phyloP scores from a whole-genome alignment of 2,797 vertebrate species.

The Nyctalus aviator region DNA sequence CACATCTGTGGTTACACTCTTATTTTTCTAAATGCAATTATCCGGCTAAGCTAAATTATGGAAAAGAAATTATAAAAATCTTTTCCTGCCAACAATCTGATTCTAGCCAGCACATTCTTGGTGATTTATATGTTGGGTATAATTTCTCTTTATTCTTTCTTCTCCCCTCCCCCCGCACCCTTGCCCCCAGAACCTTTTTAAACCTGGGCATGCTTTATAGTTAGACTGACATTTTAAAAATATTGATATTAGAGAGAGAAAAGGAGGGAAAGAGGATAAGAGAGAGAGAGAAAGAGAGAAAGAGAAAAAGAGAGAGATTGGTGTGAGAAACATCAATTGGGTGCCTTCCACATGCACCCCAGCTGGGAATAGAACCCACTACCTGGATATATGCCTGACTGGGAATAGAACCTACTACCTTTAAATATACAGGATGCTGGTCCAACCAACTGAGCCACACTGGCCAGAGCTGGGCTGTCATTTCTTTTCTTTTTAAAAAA shows the following conservation, averaged over 20 bases:
- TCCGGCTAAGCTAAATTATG: conserved; percentile 72
- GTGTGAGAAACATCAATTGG: background rate
- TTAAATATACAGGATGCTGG: background rate
- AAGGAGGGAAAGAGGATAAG: rapidly evolving
- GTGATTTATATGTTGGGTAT: conserved; percentile 61
- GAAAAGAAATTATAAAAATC: conserved; percentile 81
- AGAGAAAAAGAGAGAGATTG: background rate
- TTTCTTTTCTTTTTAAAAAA: background rate
- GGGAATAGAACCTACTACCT: background rate
- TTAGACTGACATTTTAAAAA: background rate
- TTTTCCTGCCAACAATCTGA: conserved; percentile 72
- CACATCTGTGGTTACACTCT: conserved; percentile 71
- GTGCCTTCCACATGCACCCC: background rate
- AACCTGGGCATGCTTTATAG: conserved; percentile 42
- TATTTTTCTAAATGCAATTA: conserved; percentile 82
- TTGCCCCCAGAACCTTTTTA: conserved; percentile 9
- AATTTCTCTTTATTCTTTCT: conserved; percentile 72
- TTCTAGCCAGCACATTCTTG: conserved; percentile 70
- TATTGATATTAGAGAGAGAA: background rate
- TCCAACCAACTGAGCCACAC: background rate
- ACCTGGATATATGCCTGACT: background rate
- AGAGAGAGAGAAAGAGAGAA: no score
- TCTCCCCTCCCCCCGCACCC: background rate
- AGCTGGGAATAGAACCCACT: background rate
- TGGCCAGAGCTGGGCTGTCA: background rate